These are phyloP conservation scores for Ylistrum balloti DNA, from an alignment of 1,140 invertebrate genomes.

Conservation along the genomic window DNA sequence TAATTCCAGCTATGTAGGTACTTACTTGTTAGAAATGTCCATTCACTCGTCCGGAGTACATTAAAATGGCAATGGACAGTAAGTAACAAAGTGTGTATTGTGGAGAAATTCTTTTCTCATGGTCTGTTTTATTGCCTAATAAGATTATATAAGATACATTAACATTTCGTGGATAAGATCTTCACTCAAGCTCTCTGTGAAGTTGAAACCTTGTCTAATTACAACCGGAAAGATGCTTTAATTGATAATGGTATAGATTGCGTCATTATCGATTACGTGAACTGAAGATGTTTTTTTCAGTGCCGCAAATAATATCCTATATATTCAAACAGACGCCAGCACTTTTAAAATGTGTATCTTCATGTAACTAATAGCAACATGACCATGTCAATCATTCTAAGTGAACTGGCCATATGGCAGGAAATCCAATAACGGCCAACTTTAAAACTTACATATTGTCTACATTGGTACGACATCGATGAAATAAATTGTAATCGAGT, in stretches of 20 bases:
- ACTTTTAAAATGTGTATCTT: not conserved
- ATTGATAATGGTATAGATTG: not conserved
- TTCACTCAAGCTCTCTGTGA: not conserved
- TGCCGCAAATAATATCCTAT: too few relatives aligned
- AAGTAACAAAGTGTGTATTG: not conserved
- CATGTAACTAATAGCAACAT: not conserved
- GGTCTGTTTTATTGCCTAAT: not conserved
- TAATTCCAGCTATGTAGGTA: too few relatives aligned
- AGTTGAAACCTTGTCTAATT: not conserved
- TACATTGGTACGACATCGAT: too few relatives aligned
- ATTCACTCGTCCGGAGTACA: too few relatives aligned
- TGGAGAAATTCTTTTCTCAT: not conserved
- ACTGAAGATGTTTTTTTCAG: not conserved
- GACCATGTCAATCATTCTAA: not conserved
- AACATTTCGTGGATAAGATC: not conserved
- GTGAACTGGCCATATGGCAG: too few relatives aligned
- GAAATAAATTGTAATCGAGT: too few relatives aligned
- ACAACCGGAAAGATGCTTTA: not conserved
- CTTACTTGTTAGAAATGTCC: too few relatives aligned
- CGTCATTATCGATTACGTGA: conserved; percentile 12
- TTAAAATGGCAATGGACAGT: not conserved
- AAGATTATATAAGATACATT: not conserved
- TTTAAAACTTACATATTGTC: too few relatives aligned
- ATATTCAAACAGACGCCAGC: not conserved
- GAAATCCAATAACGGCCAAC: too few relatives aligned